phyloP scores from a whole-genome alignment of 2,888 invertebrate species.

The Thera obeliscata region DNA sequence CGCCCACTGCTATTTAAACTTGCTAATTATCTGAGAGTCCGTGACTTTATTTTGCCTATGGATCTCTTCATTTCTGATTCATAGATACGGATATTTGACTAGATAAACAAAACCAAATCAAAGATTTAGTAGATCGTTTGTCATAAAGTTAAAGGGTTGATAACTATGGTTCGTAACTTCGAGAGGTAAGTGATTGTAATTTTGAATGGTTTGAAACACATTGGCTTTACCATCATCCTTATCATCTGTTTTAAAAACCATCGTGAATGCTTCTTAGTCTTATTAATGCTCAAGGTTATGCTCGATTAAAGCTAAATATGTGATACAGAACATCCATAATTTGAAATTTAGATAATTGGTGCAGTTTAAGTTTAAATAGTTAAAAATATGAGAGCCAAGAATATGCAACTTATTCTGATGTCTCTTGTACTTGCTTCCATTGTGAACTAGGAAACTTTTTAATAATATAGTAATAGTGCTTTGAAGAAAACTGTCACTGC shows the following conservation, averaged over 20 bases:
- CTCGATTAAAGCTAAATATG: not conserved
- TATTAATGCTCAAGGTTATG: no score
- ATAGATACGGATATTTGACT: no score
- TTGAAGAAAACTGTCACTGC: no score
- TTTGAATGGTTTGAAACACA: not conserved
- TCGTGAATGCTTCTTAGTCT: no score
- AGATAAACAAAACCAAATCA: constrained; percentile 5
- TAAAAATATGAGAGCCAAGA: no score
- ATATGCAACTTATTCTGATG: no score
- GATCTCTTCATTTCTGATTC: not conserved
- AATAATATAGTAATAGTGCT: no score
- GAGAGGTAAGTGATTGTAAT: not conserved
- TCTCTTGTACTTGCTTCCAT: no score
- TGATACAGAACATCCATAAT: no score
- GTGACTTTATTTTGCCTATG: not conserved
- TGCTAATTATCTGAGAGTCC: not conserved
- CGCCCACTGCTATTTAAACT: not conserved
- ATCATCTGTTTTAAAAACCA: not conserved
- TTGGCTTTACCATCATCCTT: not conserved
- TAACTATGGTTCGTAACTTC: not conserved
- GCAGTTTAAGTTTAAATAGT: no score
- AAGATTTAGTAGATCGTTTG: not conserved
- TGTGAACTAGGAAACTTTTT: no score
- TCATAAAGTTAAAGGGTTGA: constrained; percentile 8
- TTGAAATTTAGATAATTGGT: no score